phyloP scores from a whole-genome alignment of 2,888 invertebrate species.

The Watsonalla binaria region DNA sequence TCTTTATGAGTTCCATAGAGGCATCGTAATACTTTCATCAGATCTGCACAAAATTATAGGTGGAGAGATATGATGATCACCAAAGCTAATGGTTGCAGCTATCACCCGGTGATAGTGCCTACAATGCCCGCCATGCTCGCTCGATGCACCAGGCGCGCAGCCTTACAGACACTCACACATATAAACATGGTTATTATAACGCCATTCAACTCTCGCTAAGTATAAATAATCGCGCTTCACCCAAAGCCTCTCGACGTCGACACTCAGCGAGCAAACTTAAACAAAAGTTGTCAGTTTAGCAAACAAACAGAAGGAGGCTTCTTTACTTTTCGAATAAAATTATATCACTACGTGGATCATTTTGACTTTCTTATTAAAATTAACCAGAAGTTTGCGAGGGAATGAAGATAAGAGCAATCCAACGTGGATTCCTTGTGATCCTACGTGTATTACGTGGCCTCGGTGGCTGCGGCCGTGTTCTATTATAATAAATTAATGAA shows the following conservation, averaged over 20 bases:
- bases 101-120: no score
- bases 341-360: conserved; percentile 26
- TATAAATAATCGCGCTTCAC: not conserved
- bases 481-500: conserved; percentile 17
- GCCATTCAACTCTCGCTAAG: not conserved
- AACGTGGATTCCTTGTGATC: conserved; percentile 2
- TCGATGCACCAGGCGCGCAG: not conserved
- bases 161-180: not conserved
- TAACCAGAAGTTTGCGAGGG: conserved; percentile 25
- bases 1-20: no score
- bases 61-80: no score
- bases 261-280: conserved; percentile 6
- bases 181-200: not conserved
- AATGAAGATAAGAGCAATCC: conserved; percentile 26
- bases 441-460: conserved; percentile 13
- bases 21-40: no score
- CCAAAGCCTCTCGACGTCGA: not conserved
- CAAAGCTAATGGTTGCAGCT: no score
- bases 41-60: no score
- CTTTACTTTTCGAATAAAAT: conserved; percentile 28
- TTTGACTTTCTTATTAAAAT: conserved; percentile 26
- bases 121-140: not conserved
- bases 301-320: conserved; percentile 26
- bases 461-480: conserved; percentile 3
- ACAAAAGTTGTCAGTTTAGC: conserved; percentile 25